phyloP scores from a whole-genome alignment of 2,113 vertebrate genomes.

The Dasyornis broadbenti region DNA sequence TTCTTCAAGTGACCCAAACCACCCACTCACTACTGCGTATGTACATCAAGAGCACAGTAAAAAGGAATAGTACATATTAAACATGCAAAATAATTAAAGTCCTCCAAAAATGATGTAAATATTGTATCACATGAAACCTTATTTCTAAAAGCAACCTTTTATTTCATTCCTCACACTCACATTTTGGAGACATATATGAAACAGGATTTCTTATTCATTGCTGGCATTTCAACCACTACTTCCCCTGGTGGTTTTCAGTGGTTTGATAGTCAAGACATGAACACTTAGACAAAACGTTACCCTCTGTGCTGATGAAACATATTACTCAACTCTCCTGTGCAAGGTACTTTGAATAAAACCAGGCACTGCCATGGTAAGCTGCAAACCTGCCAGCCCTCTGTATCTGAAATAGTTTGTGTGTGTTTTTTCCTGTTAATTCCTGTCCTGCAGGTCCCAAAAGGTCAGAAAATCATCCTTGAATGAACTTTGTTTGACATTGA shows the following conservation, averaged over 20 bases:
- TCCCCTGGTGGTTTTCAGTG: background rate
- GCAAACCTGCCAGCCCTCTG: background rate
- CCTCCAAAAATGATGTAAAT: background rate
- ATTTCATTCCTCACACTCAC: background rate
- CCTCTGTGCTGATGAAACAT: background rate
- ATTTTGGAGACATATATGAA: background rate
- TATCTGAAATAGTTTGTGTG: background rate
- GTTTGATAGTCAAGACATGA: background rate
- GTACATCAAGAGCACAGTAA: background rate
- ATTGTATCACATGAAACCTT: background rate
- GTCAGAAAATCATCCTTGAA: background rate
- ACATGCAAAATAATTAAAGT: background rate
- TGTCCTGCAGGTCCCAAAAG: background rate
- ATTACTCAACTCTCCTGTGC: background rate
- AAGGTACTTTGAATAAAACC: background rate
- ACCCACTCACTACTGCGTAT: background rate
- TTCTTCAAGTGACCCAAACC: background rate
- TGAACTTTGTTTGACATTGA: background rate
- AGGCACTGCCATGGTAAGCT: background rate
- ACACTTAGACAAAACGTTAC: background rate
- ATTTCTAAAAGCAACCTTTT: background rate
- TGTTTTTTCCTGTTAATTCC: background rate
- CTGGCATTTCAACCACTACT: background rate
- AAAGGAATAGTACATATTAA: background rate
- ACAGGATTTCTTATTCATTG: background rate